These are phyloP conservation scores for Octodonta nipae DNA, from an alignment of 2,888 invertebrate genomes.

Conservation along the genomic window DNA sequence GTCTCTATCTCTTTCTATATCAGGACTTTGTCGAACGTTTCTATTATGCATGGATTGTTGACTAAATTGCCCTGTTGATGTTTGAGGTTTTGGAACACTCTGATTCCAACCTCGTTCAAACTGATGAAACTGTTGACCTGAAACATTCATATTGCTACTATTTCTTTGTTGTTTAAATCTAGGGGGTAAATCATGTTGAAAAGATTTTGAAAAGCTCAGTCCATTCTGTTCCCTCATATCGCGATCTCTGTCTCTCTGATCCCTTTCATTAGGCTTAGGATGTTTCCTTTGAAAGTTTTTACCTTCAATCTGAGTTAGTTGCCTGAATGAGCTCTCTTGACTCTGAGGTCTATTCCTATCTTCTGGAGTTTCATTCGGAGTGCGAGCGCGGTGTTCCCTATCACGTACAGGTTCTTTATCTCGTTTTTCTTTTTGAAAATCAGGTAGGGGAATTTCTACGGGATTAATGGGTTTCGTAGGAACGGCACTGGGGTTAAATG, in stretches of 20 bases:
- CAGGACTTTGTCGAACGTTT: constrained; percentile 18
- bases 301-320: constrained; percentile 34
- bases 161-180: constrained; percentile 67
- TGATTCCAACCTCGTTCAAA: constrained; percentile 18
- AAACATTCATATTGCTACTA: constrained; percentile 27
- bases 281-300: constrained; percentile 24
- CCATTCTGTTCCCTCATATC: constrained; percentile 43
- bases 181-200: constrained; percentile 74
- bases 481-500: constrained; percentile 33
- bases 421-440: constrained; percentile 41
- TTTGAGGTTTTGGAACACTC: no score
- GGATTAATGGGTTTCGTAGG: constrained; percentile 35
- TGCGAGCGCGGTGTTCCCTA: constrained; percentile 19
- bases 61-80: constrained; percentile 9
- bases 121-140: constrained; percentile 17
- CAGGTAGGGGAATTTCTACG: constrained; percentile 38
- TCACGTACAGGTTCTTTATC: constrained; percentile 13
- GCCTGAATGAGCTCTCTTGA: constrained; percentile 25
- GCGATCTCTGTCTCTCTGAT: constrained; percentile 29
- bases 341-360: constrained; percentile 17
- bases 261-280: constrained; percentile 24
- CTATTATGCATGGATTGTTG: constrained; percentile 9
- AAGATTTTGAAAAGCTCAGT: constrained; percentile 56
- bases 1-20: constrained; percentile 15
- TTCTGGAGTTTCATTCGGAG: constrained; percentile 19